Evolutionary conservation across 2,797 vertebrate genomes (phyloP).

Genomic region (Poliocrania exsul): DNA sequence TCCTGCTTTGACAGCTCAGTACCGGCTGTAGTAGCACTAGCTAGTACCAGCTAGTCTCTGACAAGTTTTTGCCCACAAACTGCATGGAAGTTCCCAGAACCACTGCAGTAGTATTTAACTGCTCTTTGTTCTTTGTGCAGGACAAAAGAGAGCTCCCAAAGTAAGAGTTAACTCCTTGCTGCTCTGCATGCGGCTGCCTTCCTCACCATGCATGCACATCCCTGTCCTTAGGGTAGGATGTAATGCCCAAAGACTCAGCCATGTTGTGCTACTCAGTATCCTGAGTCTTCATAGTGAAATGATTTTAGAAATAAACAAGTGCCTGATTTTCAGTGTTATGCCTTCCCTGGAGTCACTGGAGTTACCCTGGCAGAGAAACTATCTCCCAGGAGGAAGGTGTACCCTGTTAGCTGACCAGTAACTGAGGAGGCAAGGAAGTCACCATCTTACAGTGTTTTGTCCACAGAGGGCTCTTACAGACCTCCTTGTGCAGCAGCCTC

Average conservation of each 20-base stretch:
- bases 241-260: not conserved
- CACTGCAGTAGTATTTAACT: not conserved
- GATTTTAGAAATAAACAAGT: not conserved
- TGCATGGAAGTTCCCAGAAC: not conserved
- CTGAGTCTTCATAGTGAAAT: not conserved
- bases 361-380: not conserved
- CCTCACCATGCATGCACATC: not conserved
- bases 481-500: not conserved
- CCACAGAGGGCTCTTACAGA: not conserved
- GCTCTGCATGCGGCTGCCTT: not conserved
- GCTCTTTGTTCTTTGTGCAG: not conserved
- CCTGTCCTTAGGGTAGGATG: not conserved
- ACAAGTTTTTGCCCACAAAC: not conserved
- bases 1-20: slow-evolving; percentile 39
- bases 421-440: not conserved
- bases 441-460: not conserved
- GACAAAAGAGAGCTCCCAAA: not conserved
- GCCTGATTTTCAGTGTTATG: not conserved
- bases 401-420: not conserved
- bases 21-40: not conserved
- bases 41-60: slow-evolving; percentile 46
- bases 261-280: not conserved
- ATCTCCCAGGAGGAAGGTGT: not conserved
- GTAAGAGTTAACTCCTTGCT: not conserved
- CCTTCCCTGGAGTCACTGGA: not conserved